Base-by-base conservation (phyloP, 2,113 vertebrate genomes). In the Miniopterus natalensis region DNA sequence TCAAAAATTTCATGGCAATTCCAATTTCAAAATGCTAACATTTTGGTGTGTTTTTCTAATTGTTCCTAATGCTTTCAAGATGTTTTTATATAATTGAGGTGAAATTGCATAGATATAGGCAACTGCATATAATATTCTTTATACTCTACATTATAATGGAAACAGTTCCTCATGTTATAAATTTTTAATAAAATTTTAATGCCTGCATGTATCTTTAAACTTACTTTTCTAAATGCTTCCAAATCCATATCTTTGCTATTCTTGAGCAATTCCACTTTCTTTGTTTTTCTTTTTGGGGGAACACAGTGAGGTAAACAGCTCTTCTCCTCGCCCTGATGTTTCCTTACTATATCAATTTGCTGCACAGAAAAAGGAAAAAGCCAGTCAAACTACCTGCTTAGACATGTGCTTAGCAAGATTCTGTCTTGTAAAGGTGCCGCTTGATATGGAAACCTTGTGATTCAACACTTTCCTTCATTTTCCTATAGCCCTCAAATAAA, bases 401-500 rank as follows among this genome's bases (percentile, higher is more conserved):
- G 75, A 88, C 70, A 74, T 63, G 61, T 70, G 11, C 66, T 94
- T 92, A 78, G 53, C 17, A 29, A 75, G 25, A 61, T 49, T 71
- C 10, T 2, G 20, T 31, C 1, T 13, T 65, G 12, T 36, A 14
- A 84, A 59, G 45, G 23, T 65, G 25, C 29, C 20, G 49, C 40
- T 77, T 61, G 25, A 51, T 71, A 70, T 21, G 61, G 71, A 93
- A 89, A 75, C 68, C 14, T 55, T 78, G 17, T 20, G 21, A 63
- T 55, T 95, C n/a, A 88, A 74, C 18, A 42, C 11, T 51, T 8
- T 49, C 36, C 6, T 94, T 88, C 12, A 45, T 79, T 94, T 96
- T 92, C 21, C 70, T 90, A 63, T 88, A 73, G 42, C 11, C n/a
- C 21, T 95, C 40, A 57, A 88, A 36, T 84, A 74, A 95, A 94